phyloP scores from a whole-genome alignment of 2,113 vertebrate species.

The Cyprinodon variegatus region DNA sequence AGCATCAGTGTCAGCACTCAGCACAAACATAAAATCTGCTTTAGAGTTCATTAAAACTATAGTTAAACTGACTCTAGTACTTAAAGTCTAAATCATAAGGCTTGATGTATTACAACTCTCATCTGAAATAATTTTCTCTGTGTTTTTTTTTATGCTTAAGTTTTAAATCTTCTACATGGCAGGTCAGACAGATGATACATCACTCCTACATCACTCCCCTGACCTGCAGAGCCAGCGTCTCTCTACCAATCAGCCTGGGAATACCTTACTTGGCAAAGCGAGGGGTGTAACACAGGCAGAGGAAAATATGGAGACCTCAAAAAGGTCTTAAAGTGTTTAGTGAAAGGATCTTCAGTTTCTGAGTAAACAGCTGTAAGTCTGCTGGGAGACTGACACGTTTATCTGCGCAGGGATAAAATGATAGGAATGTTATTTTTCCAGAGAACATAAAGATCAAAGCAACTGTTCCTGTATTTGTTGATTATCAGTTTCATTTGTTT shows the following conservation, averaged over 20 bases:
- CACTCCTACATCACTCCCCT: not conserved
- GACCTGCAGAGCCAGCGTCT: not conserved
- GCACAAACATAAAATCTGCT: not conserved
- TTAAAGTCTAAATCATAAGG: not conserved
- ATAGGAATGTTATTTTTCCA: too few species aligned
- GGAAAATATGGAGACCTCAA: not conserved
- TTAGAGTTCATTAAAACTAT: not conserved
- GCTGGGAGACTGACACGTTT: too few species aligned
- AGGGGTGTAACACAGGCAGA: not conserved
- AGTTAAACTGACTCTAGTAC: not conserved
- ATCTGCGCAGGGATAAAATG: too few species aligned
- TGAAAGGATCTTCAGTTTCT: not conserved
- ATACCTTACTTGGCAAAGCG: not conserved
- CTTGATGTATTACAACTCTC: not conserved
- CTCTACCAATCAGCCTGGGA: not conserved
- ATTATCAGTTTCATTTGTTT: too few species aligned
- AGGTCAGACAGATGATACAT: not conserved
- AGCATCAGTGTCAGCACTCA: not conserved
- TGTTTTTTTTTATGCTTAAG: not conserved
- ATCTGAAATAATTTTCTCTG: not conserved
- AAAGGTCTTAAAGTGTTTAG: too few species aligned
- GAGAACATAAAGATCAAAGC: too few species aligned
- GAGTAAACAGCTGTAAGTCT: not conserved
- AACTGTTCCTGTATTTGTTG: too few species aligned
- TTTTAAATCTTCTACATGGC: not conserved